These are phyloP conservation scores for Diadophis punctatus DNA, from an alignment of 2,113 vertebrate species.

Conservation along the genomic window DNA sequence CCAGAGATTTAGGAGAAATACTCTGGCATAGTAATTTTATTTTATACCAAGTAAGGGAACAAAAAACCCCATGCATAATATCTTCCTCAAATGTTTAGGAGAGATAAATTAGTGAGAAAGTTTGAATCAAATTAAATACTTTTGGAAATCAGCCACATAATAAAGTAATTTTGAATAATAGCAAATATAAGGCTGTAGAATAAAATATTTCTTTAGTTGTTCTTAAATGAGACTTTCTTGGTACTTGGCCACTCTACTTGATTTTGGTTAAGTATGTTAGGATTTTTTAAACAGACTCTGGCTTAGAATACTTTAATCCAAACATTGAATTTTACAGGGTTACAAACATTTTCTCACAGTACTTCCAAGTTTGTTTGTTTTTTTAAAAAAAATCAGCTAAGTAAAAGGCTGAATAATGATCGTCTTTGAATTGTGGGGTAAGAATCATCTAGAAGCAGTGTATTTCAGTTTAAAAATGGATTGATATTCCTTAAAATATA, in stretches of 20 bases:
- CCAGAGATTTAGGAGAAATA: not conserved
- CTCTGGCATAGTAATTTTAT: not conserved
- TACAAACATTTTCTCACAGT: not conserved
- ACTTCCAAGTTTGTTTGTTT: not conserved
- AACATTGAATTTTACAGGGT: not conserved
- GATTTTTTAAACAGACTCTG: not conserved
- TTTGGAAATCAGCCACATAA: not conserved
- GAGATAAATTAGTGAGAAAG: not conserved
- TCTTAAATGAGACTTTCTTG: too few relatives aligned
- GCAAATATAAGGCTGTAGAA: not conserved
- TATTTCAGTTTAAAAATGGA: not conserved
- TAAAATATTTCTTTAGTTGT: not conserved
- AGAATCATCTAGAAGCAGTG: not conserved
- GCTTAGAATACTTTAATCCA: not conserved
- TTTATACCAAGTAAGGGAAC: not conserved
- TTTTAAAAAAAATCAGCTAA: not conserved
- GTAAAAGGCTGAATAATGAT: not conserved
- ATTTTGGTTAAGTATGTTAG: not conserved
- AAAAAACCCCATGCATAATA: not conserved
- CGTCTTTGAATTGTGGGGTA: not conserved
- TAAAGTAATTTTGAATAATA: not conserved
- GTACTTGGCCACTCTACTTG: not conserved
- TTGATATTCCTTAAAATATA: not conserved
- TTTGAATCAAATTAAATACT: not conserved
- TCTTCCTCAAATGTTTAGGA: not conserved